Conservation (phyloP, 2,888 invertebrate genomes). For the Colletes collaris region DNA sequence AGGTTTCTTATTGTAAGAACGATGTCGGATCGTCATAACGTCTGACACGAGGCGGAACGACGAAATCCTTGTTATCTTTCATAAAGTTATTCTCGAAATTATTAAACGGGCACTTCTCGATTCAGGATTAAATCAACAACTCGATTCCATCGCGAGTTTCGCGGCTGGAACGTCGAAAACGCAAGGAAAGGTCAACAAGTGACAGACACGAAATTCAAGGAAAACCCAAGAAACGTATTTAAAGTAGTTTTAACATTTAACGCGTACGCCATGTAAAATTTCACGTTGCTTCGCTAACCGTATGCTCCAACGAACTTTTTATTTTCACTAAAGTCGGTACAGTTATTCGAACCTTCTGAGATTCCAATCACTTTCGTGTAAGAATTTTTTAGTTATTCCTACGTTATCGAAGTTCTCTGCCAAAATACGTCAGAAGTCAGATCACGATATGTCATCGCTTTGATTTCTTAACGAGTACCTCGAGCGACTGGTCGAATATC, state of each 20-base stretch:
- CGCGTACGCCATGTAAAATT: not conserved
- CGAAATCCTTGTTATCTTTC: slow-evolving; percentile 7
- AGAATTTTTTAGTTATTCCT: too few species aligned
- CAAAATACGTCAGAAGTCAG: not conserved
- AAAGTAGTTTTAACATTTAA: not conserved
- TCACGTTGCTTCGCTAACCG: not conserved
- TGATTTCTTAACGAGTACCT: slow-evolving; percentile 21
- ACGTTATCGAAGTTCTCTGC: too few species aligned
- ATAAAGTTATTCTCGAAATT: slow-evolving; percentile 6
- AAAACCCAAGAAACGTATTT: not conserved
- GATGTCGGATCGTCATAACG: not conserved
- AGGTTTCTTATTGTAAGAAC: too few species aligned
- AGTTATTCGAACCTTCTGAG: too few species aligned
- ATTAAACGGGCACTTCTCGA: slow-evolving; percentile 3
- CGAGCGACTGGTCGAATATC: slow-evolving; percentile 23
- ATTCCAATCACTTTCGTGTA: too few species aligned
- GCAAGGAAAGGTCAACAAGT: slow-evolving; percentile 1
- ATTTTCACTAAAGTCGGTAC: too few species aligned
- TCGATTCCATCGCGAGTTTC: slow-evolving; percentile 8
- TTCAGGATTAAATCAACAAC: slow-evolving; percentile 15
- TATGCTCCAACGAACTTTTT: too few species aligned
- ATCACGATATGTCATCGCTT: slow-evolving; percentile 13
- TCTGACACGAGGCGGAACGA: not conserved
- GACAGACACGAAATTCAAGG: not conserved
- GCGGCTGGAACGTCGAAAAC: not conserved